These are phyloP conservation scores for Rhingia campestris DNA, from an alignment of 2,888 invertebrate genomes.

Conservation along the genomic window DNA sequence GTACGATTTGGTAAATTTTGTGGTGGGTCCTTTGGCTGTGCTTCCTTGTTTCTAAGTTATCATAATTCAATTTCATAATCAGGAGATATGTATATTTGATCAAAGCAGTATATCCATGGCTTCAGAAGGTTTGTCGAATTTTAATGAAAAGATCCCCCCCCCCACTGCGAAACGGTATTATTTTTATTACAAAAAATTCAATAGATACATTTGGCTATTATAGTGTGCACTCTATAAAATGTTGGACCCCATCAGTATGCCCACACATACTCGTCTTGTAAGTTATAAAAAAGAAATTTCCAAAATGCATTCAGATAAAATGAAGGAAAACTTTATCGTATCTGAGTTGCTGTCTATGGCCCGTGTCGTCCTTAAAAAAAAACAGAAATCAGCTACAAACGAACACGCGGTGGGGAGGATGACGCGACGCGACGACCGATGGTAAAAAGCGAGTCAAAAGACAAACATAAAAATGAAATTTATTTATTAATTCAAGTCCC, in stretches of 20 bases:
- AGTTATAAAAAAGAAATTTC: constrained; percentile 64
- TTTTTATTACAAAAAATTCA: constrained; percentile 40
- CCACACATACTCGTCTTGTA: constrained; percentile 16
- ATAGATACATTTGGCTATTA: background rate
- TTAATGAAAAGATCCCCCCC: constrained; percentile 19
- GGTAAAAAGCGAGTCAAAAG: constrained; percentile 36
- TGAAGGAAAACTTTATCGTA: constrained; percentile 60
- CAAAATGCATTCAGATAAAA: constrained; percentile 64
- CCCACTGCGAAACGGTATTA: constrained; percentile 26
- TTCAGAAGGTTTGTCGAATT: background rate
- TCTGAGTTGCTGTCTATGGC: constrained; percentile 7
- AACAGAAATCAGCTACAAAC: background rate
- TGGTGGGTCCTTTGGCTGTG: too few relatives aligned
- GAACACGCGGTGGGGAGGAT: background rate
- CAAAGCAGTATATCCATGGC: constrained; percentile 4
- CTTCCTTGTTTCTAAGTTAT: background rate
- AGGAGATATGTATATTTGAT: constrained; percentile 20
- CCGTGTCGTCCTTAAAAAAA: background rate
- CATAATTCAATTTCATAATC: constrained; percentile 27
- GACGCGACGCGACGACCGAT: constrained; percentile 14
- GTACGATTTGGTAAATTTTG: too few relatives aligned
- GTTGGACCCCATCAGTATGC: too few relatives aligned
- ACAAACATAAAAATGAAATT: constrained; percentile 70
- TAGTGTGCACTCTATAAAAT: constrained; percentile 13
- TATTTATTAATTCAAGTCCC: constrained; percentile 70